Evolutionary conservation across 1,140 invertebrate genomes (phyloP).

Genomic region (Nasonia giraulti): DNA sequence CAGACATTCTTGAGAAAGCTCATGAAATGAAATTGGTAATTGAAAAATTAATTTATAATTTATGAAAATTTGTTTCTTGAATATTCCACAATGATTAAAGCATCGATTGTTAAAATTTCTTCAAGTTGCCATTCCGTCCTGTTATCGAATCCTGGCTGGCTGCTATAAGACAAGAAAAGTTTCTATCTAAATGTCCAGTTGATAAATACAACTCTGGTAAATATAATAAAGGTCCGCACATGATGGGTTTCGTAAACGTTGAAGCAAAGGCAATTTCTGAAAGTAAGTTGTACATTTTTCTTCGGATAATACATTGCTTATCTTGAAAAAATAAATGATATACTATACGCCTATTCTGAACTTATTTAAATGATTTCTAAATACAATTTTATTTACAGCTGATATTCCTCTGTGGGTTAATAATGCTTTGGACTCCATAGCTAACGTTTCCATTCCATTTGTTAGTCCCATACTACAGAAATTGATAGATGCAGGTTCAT

Average conservation of each 20-base stretch:
- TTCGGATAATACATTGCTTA: too few species aligned
- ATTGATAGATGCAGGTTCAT: too few species aligned
- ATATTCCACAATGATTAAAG: neutral
- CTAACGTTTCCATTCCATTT: too few species aligned
- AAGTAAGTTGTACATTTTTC: neutral
- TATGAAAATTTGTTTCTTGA: constrained; percentile 68
- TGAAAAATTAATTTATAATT: neutral
- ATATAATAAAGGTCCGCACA: constrained; percentile 75
- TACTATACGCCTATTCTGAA: too few species aligned
- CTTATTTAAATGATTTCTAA: too few species aligned
- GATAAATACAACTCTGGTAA: constrained; percentile 73
- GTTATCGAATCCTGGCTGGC: constrained; percentile 64
- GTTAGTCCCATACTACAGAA: too few species aligned
- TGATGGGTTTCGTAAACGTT: constrained; percentile 77
- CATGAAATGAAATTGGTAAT: neutral
- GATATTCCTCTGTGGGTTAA: too few species aligned
- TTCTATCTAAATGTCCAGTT: constrained; percentile 76
- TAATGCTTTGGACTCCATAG: too few species aligned
- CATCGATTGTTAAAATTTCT: constrained; percentile 50
- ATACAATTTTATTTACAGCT: too few species aligned
- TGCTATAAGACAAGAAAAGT: constrained; percentile 70
- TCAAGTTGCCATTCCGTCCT: constrained; percentile 72
- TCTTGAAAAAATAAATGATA: too few species aligned
- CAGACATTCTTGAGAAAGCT: constrained; percentile 49
- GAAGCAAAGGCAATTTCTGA: constrained; percentile 67